Evolutionary conservation across 2,888 invertebrate genomes (phyloP).

Genomic region (Girardia tigrina): DNA sequence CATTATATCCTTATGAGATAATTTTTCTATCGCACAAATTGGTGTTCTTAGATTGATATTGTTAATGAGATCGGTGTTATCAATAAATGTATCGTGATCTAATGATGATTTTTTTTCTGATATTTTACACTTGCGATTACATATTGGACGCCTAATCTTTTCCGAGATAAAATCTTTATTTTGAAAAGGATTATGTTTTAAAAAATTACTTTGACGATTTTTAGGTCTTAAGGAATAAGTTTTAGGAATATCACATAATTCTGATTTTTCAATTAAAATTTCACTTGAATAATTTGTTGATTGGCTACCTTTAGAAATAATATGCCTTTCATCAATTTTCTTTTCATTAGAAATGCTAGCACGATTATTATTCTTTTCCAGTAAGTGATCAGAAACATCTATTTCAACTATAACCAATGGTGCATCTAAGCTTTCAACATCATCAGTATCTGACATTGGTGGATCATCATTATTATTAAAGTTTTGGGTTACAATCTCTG

Average conservation of each 20-base stretch:
- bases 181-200: background rate
- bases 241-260: background rate
- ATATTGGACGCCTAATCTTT: background rate
- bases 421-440: constrained; percentile 11
- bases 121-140: background rate
- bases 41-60: background rate
- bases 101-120: background rate
- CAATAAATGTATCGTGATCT: background rate
- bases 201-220: background rate
- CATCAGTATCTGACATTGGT: constrained; percentile 8
- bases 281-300: background rate
- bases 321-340: no score
- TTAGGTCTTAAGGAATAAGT: background rate
- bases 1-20: background rate
- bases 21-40: background rate
- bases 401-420: background rate
- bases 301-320: no score
- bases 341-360: no score
- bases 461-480: background rate
- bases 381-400: constrained; percentile 1
- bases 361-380: no score
- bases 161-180: background rate
- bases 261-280: background rate
- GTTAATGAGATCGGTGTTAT: background rate
- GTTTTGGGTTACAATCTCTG: background rate